Conservation (phyloP, 2,888 invertebrate genomes). For the Caenorhabditis imperialis region DNA sequence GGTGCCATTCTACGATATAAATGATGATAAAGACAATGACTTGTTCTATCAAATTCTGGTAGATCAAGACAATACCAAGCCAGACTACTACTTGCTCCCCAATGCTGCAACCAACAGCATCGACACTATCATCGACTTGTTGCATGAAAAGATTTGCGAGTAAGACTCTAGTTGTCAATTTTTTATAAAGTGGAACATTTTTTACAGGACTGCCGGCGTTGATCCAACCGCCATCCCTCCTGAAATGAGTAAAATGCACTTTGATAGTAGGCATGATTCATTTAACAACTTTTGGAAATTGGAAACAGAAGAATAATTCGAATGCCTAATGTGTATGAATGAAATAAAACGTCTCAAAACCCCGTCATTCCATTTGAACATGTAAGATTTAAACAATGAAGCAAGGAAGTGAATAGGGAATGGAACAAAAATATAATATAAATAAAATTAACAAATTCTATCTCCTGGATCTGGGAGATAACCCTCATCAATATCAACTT, state of each 20-base stretch:
- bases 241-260: background rate
- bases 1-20: slow-evolving; percentile 41
- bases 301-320: slow-evolving; percentile 26
- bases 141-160: slow-evolving; percentile 37
- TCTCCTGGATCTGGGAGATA: slow-evolving; percentile 29
- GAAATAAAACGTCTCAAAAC: background rate
- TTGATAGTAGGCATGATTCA: slow-evolving; percentile 21
- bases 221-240: slow-evolving; percentile 31
- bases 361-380: background rate
- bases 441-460: background rate
- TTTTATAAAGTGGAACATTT: background rate
- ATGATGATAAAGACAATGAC: slow-evolving; percentile 13
- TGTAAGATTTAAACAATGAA: too few species aligned
- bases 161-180: slow-evolving; percentile 5
- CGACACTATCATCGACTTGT: slow-evolving; percentile 2
- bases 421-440: background rate
- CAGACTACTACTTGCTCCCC: slow-evolving; percentile 19
- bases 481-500: slow-evolving; percentile 39
- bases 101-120: slow-evolving; percentile 17
- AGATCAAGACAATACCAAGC: background rate
- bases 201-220: slow-evolving; percentile 21
- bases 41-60: slow-evolving; percentile 28
- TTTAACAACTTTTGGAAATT: slow-evolving; percentile 10
- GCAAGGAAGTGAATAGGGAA: too few species aligned
- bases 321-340: background rate